phyloP scores from a whole-genome alignment of 2,888 invertebrate species.

The Halictus quadricinctus region DNA sequence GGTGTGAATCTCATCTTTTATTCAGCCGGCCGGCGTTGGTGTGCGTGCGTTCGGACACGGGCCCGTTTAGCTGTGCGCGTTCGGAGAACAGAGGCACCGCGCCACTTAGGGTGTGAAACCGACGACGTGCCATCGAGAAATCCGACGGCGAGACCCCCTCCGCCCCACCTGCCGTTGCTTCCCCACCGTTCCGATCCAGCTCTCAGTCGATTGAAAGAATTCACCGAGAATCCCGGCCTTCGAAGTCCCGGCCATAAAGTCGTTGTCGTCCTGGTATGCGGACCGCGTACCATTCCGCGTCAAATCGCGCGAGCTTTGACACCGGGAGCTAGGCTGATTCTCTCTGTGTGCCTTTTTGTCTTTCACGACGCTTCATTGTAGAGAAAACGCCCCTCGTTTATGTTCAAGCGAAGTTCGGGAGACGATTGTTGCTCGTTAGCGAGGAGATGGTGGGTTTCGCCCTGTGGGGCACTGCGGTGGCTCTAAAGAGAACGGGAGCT shows the following conservation, averaged over 20 bases:
- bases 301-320: slow-evolving; percentile 35
- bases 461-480: neutral
- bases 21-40: slow-evolving; percentile 68
- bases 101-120: slow-evolving; percentile 80
- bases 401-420: no score
- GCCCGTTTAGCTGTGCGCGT: slow-evolving; percentile 62
- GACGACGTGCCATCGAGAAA: slow-evolving; percentile 76
- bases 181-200: neutral
- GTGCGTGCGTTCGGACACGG: slow-evolving; percentile 45
- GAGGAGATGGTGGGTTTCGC: neutral
- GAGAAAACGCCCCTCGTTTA: neutral
- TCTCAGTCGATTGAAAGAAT: slow-evolving; percentile 61
- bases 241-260: slow-evolving; percentile 68
- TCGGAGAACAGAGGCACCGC: slow-evolving; percentile 73
- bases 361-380: neutral
- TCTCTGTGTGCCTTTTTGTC: neutral
- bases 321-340: neutral
- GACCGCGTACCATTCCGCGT: slow-evolving; percentile 31
- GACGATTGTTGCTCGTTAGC: neutral
- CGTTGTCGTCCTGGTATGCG: slow-evolving; percentile 65
- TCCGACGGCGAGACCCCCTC: slow-evolving; percentile 40
- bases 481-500: neutral
- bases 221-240: slow-evolving; percentile 61
- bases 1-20: slow-evolving; percentile 81
- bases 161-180: neutral